These are phyloP conservation scores for Scrobipalpa atriplicella DNA, from an alignment of 2,888 invertebrate genomes.

Conservation along the genomic window DNA sequence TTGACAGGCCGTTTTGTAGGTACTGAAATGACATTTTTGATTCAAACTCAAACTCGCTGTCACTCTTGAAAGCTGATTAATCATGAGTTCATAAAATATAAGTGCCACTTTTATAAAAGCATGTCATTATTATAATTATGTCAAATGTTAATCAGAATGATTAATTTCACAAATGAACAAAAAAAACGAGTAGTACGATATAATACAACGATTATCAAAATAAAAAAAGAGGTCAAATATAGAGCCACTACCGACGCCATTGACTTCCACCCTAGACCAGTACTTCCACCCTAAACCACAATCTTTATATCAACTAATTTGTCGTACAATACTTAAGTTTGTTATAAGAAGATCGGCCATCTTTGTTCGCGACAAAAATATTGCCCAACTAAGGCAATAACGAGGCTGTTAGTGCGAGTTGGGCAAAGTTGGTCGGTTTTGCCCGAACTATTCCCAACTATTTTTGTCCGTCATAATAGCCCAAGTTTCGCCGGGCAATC, in stretches of 20 bases:
- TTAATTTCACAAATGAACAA: too few relatives aligned
- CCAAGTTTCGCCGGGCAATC: constrained; percentile 66
- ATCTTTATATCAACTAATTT: constrained; percentile 49
- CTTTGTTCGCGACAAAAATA: constrained; percentile 72
- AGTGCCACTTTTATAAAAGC: too few relatives aligned
- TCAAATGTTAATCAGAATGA: too few relatives aligned
- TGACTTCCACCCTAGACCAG: not conserved
- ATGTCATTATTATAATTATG: too few relatives aligned
- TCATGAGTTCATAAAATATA: too few relatives aligned
- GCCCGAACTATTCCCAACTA: constrained; percentile 52
- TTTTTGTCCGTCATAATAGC: constrained; percentile 80
- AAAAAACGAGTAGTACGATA: too few relatives aligned
- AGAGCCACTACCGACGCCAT: not conserved
- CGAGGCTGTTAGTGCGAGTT: constrained; percentile 71
- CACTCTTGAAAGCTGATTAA: too few relatives aligned
- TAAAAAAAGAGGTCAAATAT: too few relatives aligned
- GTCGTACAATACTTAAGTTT: constrained; percentile 60
- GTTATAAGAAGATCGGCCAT: constrained; percentile 65
- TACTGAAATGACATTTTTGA: too few relatives aligned
- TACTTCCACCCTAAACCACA: constrained; percentile 4
- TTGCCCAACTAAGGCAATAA: constrained; percentile 79
- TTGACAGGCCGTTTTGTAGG: too few relatives aligned
- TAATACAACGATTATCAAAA: too few relatives aligned
- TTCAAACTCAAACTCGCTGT: too few relatives aligned
- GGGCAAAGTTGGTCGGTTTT: constrained; percentile 31